A percentile compares a stretch with the other conserved stretches of the same genome.
phyloP scores from a whole-genome alignment of 1,140 invertebrate species.

The Medauroidea extradentata region DNA sequence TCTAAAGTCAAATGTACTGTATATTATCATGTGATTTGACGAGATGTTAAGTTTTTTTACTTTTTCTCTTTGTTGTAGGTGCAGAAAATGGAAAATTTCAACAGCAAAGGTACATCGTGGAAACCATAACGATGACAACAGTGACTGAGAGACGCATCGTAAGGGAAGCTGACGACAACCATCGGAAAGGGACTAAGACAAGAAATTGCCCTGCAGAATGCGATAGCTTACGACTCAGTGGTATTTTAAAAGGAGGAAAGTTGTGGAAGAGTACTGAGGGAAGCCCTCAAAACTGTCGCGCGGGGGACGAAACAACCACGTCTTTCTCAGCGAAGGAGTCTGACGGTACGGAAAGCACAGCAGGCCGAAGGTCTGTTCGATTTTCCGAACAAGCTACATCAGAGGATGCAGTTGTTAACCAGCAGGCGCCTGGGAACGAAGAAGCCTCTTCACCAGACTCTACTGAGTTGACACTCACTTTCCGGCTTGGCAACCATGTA shows the following conservation, averaged over 20 bases:
- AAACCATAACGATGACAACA: conserved; percentile 60
- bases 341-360: conserved; percentile 7
- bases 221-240: conserved; percentile 37
- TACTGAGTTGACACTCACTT: conserved; percentile 51
- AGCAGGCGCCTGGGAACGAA: conserved; percentile 22
- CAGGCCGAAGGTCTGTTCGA: conserved; percentile 18
- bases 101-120: conserved; percentile 58
- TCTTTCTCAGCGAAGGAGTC: conserved; percentile 24
- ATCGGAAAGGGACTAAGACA: too few species aligned
- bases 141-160: conserved; percentile 60
- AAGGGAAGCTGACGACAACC: conserved; percentile 39
- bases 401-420: conserved; percentile 36
- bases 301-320: conserved; percentile 1
- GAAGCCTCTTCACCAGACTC: conserved; percentile 32
- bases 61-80: too few species aligned
- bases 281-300: conserved; percentile 14
- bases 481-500: conserved; percentile 52
- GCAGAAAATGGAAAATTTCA: background rate
- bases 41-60: too few species aligned
- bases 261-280: conserved; percentile 52
- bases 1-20: too few species aligned
- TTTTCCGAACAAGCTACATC: conserved; percentile 35
- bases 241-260: conserved; percentile 59
- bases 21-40: too few species aligned
- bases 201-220: too few species aligned